Base-by-base conservation (phyloP, 2,797 vertebrate genomes). In the Dermochelys coriacea region DNA sequence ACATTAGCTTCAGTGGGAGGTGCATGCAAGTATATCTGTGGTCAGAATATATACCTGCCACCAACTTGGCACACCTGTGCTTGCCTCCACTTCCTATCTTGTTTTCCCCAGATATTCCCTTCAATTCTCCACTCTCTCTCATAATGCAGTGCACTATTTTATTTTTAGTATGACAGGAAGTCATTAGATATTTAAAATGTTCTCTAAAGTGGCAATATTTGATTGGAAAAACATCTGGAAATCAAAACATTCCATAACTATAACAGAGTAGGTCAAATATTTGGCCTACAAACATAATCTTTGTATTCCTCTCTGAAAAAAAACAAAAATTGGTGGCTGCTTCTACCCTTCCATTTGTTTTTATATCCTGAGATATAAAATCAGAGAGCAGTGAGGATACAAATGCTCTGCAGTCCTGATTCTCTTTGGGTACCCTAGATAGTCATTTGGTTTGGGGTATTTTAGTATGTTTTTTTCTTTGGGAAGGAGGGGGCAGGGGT, bases 381-480 rank as follows among this genome's bases (percentile, higher is more conserved):
- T 71, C n/a, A 71, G 68, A 71, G 37, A 23, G n/a, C 34, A 41
- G 10, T 23, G 68, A 82, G 27, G n/a, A 47, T 52, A 52, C 21
- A 83, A 83, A 49, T 47, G 47, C 68, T 90, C 82, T 27, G 86
- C 68, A 92, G 49, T 49, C 64, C 54, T 87, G 82, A 84, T n/a
- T 90, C 18, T 8, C 74, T 86, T 51, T 61, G 68, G 0, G 0
- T 12, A 5, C 89, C 16, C 59, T 55, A 45, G 91, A 47, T 8
- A 91, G 37, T 45, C 31, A 75, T 94, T 88, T 95, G 10, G 87
- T 91, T 93, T 78, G 80, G 31, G 92, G 91, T 47, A 41, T 14
- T 31, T 93, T 27, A 16, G 31, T 91, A 47, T 84, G 6, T 31
- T 0, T 57, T 85, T 89, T 80, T 4, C 15, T 59, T 81, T 85